phyloP scores from a whole-genome alignment of 2,797 vertebrate species.

The Cirrhinus molitorella region DNA sequence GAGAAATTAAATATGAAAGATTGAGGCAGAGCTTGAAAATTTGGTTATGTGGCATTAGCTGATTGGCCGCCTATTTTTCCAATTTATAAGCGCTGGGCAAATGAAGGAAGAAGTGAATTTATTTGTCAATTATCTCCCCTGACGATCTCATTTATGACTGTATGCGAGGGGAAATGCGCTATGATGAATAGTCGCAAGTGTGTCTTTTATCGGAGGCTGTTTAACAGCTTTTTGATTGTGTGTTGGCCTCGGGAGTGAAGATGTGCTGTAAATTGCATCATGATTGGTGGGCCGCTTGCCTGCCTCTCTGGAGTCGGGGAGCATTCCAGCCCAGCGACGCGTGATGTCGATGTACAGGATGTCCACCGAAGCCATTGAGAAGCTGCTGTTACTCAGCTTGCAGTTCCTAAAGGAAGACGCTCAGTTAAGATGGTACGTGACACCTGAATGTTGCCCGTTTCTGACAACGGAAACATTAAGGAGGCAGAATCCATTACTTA shows the following conservation, averaged over 20 bases:
- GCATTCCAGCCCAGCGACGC: slow-evolving; percentile 85
- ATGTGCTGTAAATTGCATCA: slow-evolving; percentile 5
- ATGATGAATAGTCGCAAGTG: slow-evolving; percentile 34
- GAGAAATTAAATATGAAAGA: background rate
- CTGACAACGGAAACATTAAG: background rate
- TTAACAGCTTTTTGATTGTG: slow-evolving; percentile 38
- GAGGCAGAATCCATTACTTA: background rate
- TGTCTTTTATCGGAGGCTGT: slow-evolving; percentile 23
- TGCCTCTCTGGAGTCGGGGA: slow-evolving; percentile 87
- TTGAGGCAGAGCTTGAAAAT: background rate
- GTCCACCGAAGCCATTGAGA: slow-evolving; percentile 94
- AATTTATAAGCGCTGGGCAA: slow-evolving; percentile 15
- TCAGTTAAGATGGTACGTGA: background rate
- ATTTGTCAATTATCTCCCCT: slow-evolving; percentile 41
- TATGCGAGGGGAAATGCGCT: slow-evolving; percentile 2
- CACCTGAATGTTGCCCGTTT: background rate
- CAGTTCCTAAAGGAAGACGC: slow-evolving; percentile 75
- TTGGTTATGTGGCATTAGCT: slow-evolving; percentile 42
- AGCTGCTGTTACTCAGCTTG: slow-evolving; percentile 88
- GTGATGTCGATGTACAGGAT: slow-evolving; percentile 98
- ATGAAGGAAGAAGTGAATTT: slow-evolving; percentile 16
- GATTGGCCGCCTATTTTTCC: slow-evolving; percentile 37
- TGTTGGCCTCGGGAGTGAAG: slow-evolving; percentile 19
- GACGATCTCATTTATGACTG: slow-evolving; percentile 16
- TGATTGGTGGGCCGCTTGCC: slow-evolving; percentile 72